Conservation (phyloP, 2,888 invertebrate genomes). For the Heliconius sara region DNA sequence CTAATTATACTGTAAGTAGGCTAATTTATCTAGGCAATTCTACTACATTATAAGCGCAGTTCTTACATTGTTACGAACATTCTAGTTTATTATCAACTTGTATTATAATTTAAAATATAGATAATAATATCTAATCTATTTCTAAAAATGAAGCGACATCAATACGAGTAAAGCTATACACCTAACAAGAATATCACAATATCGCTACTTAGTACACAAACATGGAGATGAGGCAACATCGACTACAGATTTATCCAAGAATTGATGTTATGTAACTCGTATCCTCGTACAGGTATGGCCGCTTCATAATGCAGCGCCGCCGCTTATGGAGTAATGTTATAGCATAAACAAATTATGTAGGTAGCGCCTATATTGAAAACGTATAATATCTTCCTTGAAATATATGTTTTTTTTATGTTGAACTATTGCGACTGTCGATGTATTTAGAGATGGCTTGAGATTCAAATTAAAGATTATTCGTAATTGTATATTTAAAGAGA, state of each 20-base stretch:
- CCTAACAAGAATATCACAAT: conserved; percentile 79
- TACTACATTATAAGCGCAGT: conserved; percentile 57
- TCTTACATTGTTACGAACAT: conserved; percentile 43
- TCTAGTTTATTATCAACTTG: conserved; percentile 44
- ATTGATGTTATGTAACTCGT: conserved; percentile 52
- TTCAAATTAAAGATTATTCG: neutral
- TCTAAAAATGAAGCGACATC: conserved; percentile 49
- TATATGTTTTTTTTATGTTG: neutral
- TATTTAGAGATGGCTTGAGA: neutral
- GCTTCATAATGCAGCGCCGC: conserved; percentile 45
- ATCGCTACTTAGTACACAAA: conserved; percentile 67
- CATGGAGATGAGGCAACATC: conserved; percentile 66
- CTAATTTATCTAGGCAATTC: conserved; percentile 69
- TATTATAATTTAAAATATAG: conserved; percentile 45
- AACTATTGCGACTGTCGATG: conserved; percentile 4
- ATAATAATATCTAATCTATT: conserved; percentile 23
- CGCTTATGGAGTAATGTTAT: conserved; percentile 45
- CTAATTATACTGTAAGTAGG: conserved; percentile 54
- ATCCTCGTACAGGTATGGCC: conserved; percentile 47
- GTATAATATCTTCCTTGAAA: conserved; percentile 25
- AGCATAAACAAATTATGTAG: conserved; percentile 42
- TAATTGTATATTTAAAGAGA: neutral
- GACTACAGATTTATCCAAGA: conserved; percentile 57
- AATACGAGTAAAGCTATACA: conserved; percentile 59
- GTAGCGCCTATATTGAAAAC: conserved; percentile 39